Percentiles rank a stretch among this genome's conserved stretches.
Conservation (phyloP, 2,113 vertebrate species). For the Oreochromis aureus region DNA sequence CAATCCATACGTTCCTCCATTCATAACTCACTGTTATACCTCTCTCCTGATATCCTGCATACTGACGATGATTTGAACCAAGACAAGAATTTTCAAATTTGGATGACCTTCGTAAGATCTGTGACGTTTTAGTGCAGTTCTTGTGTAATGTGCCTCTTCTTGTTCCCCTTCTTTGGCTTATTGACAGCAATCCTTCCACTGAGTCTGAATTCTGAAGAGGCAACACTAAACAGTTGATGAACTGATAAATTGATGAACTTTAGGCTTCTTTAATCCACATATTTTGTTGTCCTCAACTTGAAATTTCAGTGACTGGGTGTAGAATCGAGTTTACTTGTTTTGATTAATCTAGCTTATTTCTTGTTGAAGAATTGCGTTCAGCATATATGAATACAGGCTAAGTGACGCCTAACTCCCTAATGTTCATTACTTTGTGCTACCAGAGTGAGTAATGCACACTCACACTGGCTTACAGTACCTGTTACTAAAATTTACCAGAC, state of each 20-base stretch:
- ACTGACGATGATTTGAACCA: background rate
- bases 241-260: background rate
- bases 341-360: background rate
- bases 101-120: background rate
- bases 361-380: background rate
- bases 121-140: background rate
- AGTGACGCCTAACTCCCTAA: background rate
- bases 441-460: background rate
- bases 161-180: background rate
- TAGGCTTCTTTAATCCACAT: background rate
- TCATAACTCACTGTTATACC: background rate
- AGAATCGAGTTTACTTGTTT: background rate
- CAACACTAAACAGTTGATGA: background rate
- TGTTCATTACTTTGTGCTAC: background rate
- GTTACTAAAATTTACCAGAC: background rate
- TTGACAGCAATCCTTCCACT: background rate
- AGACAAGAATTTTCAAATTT: background rate
- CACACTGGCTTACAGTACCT: background rate
- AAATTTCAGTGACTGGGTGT: background rate
- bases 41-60: background rate
- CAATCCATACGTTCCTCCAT: accelerated
- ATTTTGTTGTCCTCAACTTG: background rate
- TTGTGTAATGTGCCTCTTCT: background rate
- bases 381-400: background rate
- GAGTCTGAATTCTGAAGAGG: background rate